These are phyloP conservation scores for Papilio demoleus DNA, from an alignment of 2,888 invertebrate genomes.

Conservation along the genomic window DNA sequence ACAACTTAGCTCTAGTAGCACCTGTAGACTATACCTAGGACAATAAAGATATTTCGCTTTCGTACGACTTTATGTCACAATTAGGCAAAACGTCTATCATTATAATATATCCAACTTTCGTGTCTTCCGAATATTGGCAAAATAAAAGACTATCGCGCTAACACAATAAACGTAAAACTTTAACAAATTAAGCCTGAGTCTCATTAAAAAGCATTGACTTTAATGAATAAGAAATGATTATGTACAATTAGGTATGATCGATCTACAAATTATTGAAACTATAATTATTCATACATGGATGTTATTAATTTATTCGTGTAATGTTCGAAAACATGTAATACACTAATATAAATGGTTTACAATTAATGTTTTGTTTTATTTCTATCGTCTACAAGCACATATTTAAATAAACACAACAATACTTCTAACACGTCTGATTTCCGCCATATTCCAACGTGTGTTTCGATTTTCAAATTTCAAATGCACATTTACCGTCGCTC, in stretches of 20 bases:
- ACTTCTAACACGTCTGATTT: too few species aligned
- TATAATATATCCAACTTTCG: slow-evolving; percentile 47
- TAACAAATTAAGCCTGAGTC: background rate
- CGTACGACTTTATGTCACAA: slow-evolving; percentile 51
- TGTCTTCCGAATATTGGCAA: slow-evolving; percentile 75
- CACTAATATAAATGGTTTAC: slow-evolving; percentile 79
- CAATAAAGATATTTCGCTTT: slow-evolving; percentile 76
- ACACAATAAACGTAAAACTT: background rate
- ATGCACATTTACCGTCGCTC: too few species aligned
- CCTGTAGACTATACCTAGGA: slow-evolving; percentile 79
- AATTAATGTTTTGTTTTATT: slow-evolving; percentile 53
- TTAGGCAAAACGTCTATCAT: slow-evolving; percentile 39
- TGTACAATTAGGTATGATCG: slow-evolving; percentile 22
- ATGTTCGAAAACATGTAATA: slow-evolving; percentile 70
- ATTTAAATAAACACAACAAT: background rate
- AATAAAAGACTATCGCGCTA: slow-evolving; percentile 48
- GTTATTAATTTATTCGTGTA: slow-evolving; percentile 77
- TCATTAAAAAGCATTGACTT: background rate
- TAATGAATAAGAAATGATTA: slow-evolving; percentile 3
- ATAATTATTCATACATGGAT: slow-evolving; percentile 54
- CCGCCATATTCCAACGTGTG: too few species aligned
- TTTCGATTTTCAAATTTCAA: too few species aligned
- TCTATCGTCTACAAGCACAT: background rate
- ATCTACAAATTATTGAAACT: slow-evolving; percentile 23
- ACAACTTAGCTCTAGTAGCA: slow-evolving; percentile 66